Conservation (phyloP, 2,113 vertebrate genomes). For the Rhegmatorhina hoffmannsi region DNA sequence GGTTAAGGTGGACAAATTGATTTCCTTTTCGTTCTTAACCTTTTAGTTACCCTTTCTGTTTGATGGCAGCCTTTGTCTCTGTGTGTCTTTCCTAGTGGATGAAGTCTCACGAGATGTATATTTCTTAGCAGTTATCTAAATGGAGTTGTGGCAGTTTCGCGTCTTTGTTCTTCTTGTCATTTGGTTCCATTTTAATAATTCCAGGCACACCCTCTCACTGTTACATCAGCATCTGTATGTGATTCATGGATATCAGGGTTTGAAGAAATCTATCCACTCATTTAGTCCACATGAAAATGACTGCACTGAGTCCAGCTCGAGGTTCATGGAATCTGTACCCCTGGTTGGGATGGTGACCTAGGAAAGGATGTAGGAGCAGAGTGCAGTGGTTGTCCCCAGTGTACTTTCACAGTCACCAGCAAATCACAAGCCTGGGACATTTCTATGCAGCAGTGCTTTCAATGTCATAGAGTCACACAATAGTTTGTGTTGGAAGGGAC, state of each 20-base stretch:
- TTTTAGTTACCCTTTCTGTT: background rate
- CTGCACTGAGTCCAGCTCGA: accelerated
- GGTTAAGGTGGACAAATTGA: background rate
- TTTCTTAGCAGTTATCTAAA: background rate
- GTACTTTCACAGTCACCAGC: accelerated
- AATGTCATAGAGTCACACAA: background rate
- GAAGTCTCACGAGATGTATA: background rate
- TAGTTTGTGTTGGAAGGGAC: background rate
- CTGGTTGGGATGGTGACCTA: background rate
- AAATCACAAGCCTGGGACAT: background rate
- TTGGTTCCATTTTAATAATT: conserved; percentile 45
- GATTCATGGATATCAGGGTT: conserved; percentile 30
- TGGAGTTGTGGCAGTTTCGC: conserved; percentile 10
- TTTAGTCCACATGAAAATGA: background rate
- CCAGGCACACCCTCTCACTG: background rate
- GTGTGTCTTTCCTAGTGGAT: background rate
- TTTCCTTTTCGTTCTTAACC: background rate
- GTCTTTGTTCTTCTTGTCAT: conserved; percentile 16
- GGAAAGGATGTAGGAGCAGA: background rate
- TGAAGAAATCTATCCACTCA: background rate
- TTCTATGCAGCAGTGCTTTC: background rate
- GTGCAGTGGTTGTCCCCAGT: background rate
- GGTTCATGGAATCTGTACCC: background rate
- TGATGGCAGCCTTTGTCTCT: background rate
- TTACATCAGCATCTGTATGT: conserved; percentile 44